Conservation (phyloP, 2,113 vertebrate species). For the Tinamus guttatus region DNA sequence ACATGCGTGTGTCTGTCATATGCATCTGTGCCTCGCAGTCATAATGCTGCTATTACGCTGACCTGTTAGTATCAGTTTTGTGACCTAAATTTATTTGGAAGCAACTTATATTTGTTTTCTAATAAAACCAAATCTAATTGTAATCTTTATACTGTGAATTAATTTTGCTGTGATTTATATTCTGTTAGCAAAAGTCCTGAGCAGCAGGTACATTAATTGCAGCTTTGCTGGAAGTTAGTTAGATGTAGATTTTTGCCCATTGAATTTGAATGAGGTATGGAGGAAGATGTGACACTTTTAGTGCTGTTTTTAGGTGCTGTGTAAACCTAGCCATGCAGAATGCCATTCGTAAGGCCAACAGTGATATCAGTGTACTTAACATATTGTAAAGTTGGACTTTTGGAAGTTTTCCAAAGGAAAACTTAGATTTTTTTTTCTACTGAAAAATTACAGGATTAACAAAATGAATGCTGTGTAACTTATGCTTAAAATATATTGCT, state of each 20-base stretch:
- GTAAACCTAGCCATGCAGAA: conserved; percentile 7
- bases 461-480: background rate
- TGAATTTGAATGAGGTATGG: background rate
- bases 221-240: background rate
- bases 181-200: background rate
- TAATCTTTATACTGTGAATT: background rate
- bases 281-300: background rate
- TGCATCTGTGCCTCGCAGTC: background rate
- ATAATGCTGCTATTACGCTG: background rate
- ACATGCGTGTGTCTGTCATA: too few species aligned
- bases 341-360: background rate
- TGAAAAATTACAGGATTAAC: background rate
- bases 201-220: background rate
- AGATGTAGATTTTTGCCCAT: background rate
- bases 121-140: background rate
- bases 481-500: background rate
- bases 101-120: background rate
- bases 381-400: background rate
- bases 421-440: background rate
- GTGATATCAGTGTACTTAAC: background rate
- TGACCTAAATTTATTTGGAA: background rate
- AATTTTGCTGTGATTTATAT: conserved; percentile 1
- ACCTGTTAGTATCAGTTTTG: background rate
- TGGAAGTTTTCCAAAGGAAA: background rate
- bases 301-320: background rate